These are phyloP conservation scores for Rhizoglyphus robini DNA, from an alignment of 1,140 invertebrate species.

Conservation along the genomic window DNA sequence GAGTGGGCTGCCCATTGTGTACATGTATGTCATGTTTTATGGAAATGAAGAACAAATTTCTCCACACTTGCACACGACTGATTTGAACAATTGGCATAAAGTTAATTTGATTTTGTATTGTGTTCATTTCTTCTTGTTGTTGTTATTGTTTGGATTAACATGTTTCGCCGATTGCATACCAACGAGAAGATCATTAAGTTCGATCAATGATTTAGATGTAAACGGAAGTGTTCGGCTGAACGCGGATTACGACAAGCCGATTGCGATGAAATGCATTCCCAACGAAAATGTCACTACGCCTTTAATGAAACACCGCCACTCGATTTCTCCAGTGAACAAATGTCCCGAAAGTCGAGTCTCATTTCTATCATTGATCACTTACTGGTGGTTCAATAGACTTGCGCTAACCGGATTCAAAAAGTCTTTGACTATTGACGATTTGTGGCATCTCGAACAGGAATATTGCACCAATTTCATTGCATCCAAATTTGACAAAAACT, in stretches of 20 bases:
- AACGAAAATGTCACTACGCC: no score
- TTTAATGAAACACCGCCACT: no score
- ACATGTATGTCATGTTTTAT: slow-evolving; percentile 19
- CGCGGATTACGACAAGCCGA: not conserved
- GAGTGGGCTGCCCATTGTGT: not conserved
- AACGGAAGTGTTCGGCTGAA: not conserved
- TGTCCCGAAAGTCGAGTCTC: slow-evolving; percentile 73
- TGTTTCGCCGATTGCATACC: slow-evolving; percentile 53
- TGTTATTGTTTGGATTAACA: slow-evolving; percentile 59
- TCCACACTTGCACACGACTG: no score
- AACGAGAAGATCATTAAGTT: not conserved
- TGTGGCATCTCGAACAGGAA: slow-evolving; percentile 76
- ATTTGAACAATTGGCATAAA: not conserved
- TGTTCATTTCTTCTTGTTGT: slow-evolving; percentile 59
- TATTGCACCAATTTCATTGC: slow-evolving; percentile 66
- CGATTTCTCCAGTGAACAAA: no score
- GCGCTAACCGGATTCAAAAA: slow-evolving; percentile 52
- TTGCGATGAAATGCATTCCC: slow-evolving; percentile 40
- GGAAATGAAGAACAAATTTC: slow-evolving; percentile 34
- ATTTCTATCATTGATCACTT: slow-evolving; percentile 71
- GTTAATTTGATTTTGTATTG: slow-evolving; percentile 55
- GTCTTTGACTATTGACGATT: slow-evolving; percentile 60
- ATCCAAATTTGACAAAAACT: slow-evolving; percentile 69
- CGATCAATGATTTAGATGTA: not conserved
- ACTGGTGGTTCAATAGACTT: slow-evolving; percentile 72